These are phyloP conservation scores for Capitulum mitella DNA, from an alignment of 2,888 invertebrate species.

Conservation along the genomic window DNA sequence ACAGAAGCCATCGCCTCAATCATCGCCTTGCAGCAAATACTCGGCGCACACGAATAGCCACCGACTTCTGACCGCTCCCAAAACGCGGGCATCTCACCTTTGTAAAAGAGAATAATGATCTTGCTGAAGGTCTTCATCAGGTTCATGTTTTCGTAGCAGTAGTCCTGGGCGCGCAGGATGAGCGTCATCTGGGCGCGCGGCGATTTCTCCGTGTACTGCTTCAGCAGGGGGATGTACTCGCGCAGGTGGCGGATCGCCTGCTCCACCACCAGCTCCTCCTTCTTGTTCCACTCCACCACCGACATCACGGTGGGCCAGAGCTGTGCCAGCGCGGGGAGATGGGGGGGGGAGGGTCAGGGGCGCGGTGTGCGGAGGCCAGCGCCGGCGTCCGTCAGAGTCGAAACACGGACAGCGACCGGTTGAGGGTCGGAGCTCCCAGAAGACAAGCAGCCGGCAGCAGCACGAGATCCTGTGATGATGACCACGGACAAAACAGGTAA, in stretches of 20 bases:
- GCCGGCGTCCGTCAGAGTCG: too few species aligned
- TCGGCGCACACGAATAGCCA: too few species aligned
- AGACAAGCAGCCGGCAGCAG: too few species aligned
- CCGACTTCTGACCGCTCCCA: too few species aligned
- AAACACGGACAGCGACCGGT: too few species aligned
- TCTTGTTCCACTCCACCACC: slow-evolving; percentile 96
- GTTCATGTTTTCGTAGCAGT: slow-evolving; percentile 97
- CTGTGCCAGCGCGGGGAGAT: too few species aligned
- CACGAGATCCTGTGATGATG: too few species aligned
- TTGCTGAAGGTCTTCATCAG: slow-evolving; percentile 98
- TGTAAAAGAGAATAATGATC: slow-evolving; percentile 91
- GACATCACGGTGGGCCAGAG: slow-evolving; percentile 94
- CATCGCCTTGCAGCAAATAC: neutral
- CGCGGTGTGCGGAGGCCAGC: too few species aligned
- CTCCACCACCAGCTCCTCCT: slow-evolving; percentile 91
- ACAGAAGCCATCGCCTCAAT: too few species aligned
- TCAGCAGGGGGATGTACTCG: slow-evolving; percentile 74
- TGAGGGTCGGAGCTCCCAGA: too few species aligned
- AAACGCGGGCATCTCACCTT: slow-evolving; percentile 60
- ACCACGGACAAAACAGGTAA: too few species aligned
- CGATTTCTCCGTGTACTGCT: slow-evolving; percentile 69
- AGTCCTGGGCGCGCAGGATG: slow-evolving; percentile 89
- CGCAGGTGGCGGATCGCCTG: slow-evolving; percentile 81
- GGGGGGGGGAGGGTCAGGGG: neutral
- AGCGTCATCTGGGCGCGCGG: slow-evolving; percentile 81